Percentiles rank a stretch among this genome's conserved stretches.
These are phyloP conservation scores for Pipistrellus nathusii DNA, from an alignment of 2,797 vertebrate genomes.

Conservation along the genomic window DNA sequence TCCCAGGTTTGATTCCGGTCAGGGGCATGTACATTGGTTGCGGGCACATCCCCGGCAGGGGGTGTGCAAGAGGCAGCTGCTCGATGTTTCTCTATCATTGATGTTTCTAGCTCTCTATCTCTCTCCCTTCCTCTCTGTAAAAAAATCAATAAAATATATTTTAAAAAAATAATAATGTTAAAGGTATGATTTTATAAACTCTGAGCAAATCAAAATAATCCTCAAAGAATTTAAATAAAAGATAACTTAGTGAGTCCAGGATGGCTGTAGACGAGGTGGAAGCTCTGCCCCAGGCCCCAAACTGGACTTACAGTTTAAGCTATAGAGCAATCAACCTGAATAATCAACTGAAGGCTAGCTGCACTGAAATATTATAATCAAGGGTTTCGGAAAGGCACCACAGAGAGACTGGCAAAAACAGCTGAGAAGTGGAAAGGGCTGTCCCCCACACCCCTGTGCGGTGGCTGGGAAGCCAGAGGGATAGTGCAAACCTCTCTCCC, in stretches of 20 bases:
- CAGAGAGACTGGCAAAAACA: neutral
- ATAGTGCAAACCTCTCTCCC: neutral
- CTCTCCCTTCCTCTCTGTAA: too few relatives aligned
- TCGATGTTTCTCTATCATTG: too few relatives aligned
- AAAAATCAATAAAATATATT: too few relatives aligned
- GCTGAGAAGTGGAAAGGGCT: neutral
- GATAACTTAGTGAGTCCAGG: neutral
- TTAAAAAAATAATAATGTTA: too few relatives aligned
- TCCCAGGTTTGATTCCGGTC: too few relatives aligned
- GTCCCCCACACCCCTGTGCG: neutral
- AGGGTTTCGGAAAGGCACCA: neutral
- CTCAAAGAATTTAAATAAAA: slow-evolving; percentile 70
- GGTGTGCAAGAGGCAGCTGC: too few relatives aligned
- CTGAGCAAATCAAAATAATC: slow-evolving; percentile 66
- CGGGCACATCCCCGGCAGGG: too few relatives aligned
- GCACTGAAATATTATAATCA: neutral
- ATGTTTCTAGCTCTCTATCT: too few relatives aligned
- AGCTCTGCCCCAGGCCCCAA: neutral
- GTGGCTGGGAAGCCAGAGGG: neutral
- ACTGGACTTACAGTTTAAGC: neutral
- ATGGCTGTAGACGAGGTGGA: neutral
- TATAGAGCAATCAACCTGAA: neutral
- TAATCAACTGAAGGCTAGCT: neutral
- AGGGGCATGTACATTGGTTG: too few relatives aligned
- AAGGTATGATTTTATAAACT: slow-evolving; percentile 74